These are phyloP conservation scores for Misgurnus mizolepis DNA, from an alignment of 2,113 vertebrate genomes.

Conservation along the genomic window DNA sequence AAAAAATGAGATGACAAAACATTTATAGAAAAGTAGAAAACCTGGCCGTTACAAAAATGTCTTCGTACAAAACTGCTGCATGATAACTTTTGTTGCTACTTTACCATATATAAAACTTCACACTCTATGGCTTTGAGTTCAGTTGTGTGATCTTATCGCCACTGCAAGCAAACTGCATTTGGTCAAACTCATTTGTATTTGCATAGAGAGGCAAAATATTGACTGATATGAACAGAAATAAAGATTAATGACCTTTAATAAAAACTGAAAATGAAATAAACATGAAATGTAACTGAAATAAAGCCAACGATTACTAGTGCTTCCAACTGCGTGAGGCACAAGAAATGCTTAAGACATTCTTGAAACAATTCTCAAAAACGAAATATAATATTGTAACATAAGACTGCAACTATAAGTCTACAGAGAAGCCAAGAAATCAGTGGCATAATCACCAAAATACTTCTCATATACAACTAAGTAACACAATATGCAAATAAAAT, in stretches of 20 bases:
- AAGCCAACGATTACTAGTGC: slow-evolving; percentile 5
- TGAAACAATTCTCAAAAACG: neutral
- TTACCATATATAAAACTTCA: slow-evolving; percentile 14
- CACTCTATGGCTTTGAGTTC: neutral
- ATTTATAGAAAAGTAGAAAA: slow-evolving; percentile 18
- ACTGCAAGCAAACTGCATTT: slow-evolving; percentile 1
- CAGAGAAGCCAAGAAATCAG: slow-evolving; percentile 33
- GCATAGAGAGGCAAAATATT: slow-evolving; percentile 5
- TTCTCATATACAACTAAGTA: slow-evolving; percentile 46
- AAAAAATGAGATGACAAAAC: slow-evolving; percentile 18
- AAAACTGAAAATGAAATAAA: neutral
- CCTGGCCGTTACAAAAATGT: neutral
- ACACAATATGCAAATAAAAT: slow-evolving; percentile 59
- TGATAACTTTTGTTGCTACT: neutral
- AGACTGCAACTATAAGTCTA: slow-evolving; percentile 11
- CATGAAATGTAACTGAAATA: neutral
- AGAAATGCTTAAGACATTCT: neutral
- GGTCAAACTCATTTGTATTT: neutral
- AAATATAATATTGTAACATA: neutral
- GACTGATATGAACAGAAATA: neutral
- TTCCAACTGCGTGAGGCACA: neutral
- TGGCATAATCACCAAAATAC: slow-evolving; percentile 15
- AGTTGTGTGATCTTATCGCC: slow-evolving; percentile 8
- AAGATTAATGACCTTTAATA: neutral
- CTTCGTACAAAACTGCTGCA: neutral